Evolutionary conservation across 64 coral and sea anemone genomes (phyloP).

Genomic region (Stichodactyla helianthus): DNA sequence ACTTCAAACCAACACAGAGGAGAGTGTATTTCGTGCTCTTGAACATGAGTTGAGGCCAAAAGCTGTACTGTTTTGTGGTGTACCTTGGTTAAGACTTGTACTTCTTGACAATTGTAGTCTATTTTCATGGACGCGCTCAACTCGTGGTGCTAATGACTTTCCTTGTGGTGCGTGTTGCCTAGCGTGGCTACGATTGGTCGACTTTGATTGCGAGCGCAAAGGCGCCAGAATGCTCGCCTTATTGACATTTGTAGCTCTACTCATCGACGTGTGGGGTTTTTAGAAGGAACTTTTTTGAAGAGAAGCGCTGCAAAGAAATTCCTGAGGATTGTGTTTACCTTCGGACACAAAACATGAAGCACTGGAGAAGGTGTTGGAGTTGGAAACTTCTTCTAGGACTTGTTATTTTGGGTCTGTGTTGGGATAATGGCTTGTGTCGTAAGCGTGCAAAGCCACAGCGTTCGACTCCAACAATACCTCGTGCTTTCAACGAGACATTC

Average conservation of each 20-base stretch:
- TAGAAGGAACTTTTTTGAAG: slow-evolving; percentile 21
- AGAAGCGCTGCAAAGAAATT: slow-evolving; percentile 15
- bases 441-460: slow-evolving; percentile 33
- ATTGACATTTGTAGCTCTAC: slow-evolving; percentile 66
- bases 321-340: slow-evolving; percentile 4
- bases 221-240: slow-evolving; percentile 54
- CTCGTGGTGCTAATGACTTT: slow-evolving; percentile 30
- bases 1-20: slow-evolving; percentile 21
- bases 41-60: slow-evolving; percentile 30
- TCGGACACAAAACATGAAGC: slow-evolving; percentile 20
- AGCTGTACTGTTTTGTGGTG: not conserved
- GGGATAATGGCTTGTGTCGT: slow-evolving; percentile 47
- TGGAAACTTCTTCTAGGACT: slow-evolving; percentile 17
- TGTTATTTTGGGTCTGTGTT: slow-evolving; percentile 18
- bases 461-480: slow-evolving; percentile 41
- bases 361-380: slow-evolving; percentile 12
- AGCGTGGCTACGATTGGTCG: slow-evolving; percentile 57
- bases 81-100: slow-evolving; percentile 9
- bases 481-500: slow-evolving; percentile 36
- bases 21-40: slow-evolving; percentile 25
- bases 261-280: slow-evolving; percentile 35
- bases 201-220: slow-evolving; percentile 46
- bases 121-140: slow-evolving; percentile 15
- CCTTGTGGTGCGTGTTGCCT: slow-evolving; percentile 33
- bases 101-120: not conserved